phyloP scores from a whole-genome alignment of 2,797 vertebrate species.

The Thalassophryne amazonica region DNA sequence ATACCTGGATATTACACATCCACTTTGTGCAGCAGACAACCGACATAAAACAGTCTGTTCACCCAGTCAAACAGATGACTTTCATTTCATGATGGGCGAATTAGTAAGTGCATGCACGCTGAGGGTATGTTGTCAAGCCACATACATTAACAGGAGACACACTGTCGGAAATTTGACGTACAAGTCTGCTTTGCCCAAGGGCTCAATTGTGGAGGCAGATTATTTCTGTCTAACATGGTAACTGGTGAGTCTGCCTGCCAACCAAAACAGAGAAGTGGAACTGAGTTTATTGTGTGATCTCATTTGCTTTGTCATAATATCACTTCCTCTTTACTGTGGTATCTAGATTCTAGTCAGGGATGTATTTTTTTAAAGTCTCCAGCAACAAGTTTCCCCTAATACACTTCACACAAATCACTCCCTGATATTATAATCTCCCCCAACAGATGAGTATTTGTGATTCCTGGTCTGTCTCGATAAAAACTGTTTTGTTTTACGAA shows the following conservation, averaged over 20 bases:
- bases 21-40: conserved; percentile 24
- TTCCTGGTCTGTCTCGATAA: conserved; percentile 20
- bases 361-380: background rate
- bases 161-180: conserved; percentile 17
- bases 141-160: conserved; percentile 45
- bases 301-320: conserved; percentile 55
- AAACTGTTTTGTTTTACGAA: conserved; percentile 37
- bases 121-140: conserved; percentile 12
- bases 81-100: conserved; percentile 16
- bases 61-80: conserved; percentile 19
- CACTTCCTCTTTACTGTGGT: conserved; percentile 51
- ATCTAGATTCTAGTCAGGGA: conserved; percentile 14
- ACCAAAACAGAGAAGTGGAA: no score
- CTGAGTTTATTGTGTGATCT: no score
- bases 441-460: conserved; percentile 40
- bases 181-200: conserved; percentile 44
- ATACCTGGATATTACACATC: conserved; percentile 19
- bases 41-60: conserved; percentile 43
- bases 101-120: conserved; percentile 4
- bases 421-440: conserved; percentile 39
- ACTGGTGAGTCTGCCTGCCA: conserved; percentile 33
- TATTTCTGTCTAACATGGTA: conserved; percentile 31
- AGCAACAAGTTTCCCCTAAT: conserved; percentile 20
- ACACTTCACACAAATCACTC: conserved; percentile 15
- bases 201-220: conserved; percentile 20